Conservation (phyloP, 2,888 invertebrate genomes). For the Hofmannophila pseudospretella region DNA sequence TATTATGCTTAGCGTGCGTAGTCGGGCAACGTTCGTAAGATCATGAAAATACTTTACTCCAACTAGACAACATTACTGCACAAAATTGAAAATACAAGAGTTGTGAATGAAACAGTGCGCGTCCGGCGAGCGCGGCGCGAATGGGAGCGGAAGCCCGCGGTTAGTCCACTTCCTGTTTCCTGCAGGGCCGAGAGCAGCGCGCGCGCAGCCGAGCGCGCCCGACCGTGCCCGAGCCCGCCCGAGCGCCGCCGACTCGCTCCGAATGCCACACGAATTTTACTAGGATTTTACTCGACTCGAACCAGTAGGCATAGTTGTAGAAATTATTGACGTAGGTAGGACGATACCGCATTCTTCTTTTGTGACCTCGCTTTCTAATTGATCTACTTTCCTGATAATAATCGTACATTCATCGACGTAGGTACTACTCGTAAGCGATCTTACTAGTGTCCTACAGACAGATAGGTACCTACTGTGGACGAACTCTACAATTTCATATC, state of each 20-base stretch:
- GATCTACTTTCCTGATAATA: not conserved
- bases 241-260: constrained; percentile 19
- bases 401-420: too few relatives aligned
- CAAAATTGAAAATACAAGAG: constrained; percentile 55
- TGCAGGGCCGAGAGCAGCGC: constrained; percentile 66
- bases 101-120: constrained; percentile 68
- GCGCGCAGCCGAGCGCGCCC: constrained; percentile 60
- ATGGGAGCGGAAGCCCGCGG: constrained; percentile 77
- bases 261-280: constrained; percentile 4
- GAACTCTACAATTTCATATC: too few relatives aligned
- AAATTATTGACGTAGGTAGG: not conserved
- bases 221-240: constrained; percentile 37
- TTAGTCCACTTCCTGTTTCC: constrained; percentile 79
- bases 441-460: too few relatives aligned
- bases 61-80: constrained; percentile 43
- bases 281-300: constrained; percentile 1
- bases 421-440: too few relatives aligned
- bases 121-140: constrained; percentile 55
- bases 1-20: not conserved
- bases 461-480: too few relatives aligned
- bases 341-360: not conserved
- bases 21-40: not conserved
- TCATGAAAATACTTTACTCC: constrained; percentile 1
- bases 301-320: not conserved
- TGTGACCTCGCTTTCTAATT: not conserved